Evolutionary conservation across 2,888 invertebrate genomes (phyloP).

Genomic region (Caenorhabditis doughertyi): DNA sequence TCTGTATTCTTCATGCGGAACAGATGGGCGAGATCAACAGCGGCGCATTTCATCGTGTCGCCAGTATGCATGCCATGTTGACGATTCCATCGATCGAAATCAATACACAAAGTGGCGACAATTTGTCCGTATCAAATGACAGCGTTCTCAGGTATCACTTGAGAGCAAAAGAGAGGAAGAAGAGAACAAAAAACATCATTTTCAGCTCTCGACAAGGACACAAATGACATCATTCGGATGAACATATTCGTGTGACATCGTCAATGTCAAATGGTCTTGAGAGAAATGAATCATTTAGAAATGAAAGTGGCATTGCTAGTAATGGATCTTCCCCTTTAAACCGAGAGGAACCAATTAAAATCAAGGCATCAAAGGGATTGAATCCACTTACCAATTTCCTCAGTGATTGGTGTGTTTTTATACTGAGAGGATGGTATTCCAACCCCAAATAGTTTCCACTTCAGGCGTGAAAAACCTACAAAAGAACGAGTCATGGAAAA

Average conservation of each 20-base stretch:
- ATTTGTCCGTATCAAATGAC: conserved; percentile 64
- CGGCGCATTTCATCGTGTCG: conserved; percentile 62
- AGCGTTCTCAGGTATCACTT: conserved; percentile 58
- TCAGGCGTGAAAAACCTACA: conserved; percentile 59
- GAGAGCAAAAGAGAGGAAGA: conserved; percentile 43
- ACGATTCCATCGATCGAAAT: conserved; percentile 62
- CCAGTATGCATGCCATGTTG: conserved; percentile 63
- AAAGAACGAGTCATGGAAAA: conserved; percentile 57
- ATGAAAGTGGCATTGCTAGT: conserved; percentile 67
- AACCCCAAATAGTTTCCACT: conserved; percentile 12
- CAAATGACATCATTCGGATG: conserved; percentile 80
- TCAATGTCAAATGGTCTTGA: conserved; percentile 55
- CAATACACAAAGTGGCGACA: conserved; percentile 64
- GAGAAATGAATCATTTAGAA: conserved; percentile 57
- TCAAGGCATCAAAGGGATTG: conserved; percentile 48
- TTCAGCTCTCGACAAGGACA: conserved; percentile 73
- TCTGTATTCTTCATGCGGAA: conserved; percentile 70
- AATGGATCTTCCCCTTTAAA: conserved; percentile 60
- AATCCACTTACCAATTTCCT: conserved; percentile 58
- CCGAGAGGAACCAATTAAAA: conserved; percentile 62
- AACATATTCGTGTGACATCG: conserved; percentile 65
- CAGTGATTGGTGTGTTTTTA: conserved; percentile 40
- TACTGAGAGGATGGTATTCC: not conserved
- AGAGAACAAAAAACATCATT: conserved; percentile 20
- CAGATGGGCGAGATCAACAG: conserved; percentile 57